Percentiles rank a stretch among this genome's conserved stretches.
Conservation (phyloP, 2,797 vertebrate genomes). For the Tauraco hartlaubi region DNA sequence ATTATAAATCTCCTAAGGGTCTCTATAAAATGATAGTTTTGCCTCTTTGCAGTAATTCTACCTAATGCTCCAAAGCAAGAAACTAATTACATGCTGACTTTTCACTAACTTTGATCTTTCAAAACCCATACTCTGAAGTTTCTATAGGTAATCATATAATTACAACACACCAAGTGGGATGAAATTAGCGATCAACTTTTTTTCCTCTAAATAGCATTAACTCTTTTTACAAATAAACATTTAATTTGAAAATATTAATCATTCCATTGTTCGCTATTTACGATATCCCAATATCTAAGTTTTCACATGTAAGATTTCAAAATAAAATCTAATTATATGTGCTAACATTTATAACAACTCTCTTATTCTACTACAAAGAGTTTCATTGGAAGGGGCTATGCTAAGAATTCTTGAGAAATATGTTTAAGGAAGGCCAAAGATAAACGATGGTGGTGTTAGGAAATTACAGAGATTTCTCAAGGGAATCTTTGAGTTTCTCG, state of each 20-base stretch:
- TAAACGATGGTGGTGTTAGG: constrained; percentile 72
- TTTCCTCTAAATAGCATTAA: constrained; percentile 77
- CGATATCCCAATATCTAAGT: constrained; percentile 2
- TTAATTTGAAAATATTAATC: constrained; percentile 62
- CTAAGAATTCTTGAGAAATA: constrained; percentile 72
- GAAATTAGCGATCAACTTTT: constrained; percentile 82
- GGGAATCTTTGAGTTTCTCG: constrained; percentile 68
- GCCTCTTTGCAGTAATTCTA: constrained; percentile 87
- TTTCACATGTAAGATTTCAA: constrained; percentile 63
- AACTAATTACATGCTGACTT: constrained; percentile 89
- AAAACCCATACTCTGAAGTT: constrained; percentile 78
- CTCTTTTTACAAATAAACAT: constrained; percentile 52
- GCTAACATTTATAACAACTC: constrained; percentile 75
- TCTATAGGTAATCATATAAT: constrained; percentile 88
- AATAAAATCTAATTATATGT: constrained; percentile 69
- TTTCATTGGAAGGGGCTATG: constrained; percentile 59
- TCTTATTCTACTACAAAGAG: constrained; percentile 67
- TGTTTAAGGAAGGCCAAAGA: constrained; percentile 72
- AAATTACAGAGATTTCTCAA: constrained; percentile 81
- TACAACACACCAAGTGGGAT: constrained; percentile 82
- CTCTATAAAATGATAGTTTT: constrained; percentile 88
- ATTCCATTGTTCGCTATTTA: constrained; percentile 39
- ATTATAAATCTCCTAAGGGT: constrained; percentile 90
- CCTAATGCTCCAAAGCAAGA: constrained; percentile 87
- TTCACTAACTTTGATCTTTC: constrained; percentile 87